These are phyloP conservation scores for Cephalopterus ornatus DNA, from an alignment of 2,113 vertebrate species.

Conservation along the genomic window DNA sequence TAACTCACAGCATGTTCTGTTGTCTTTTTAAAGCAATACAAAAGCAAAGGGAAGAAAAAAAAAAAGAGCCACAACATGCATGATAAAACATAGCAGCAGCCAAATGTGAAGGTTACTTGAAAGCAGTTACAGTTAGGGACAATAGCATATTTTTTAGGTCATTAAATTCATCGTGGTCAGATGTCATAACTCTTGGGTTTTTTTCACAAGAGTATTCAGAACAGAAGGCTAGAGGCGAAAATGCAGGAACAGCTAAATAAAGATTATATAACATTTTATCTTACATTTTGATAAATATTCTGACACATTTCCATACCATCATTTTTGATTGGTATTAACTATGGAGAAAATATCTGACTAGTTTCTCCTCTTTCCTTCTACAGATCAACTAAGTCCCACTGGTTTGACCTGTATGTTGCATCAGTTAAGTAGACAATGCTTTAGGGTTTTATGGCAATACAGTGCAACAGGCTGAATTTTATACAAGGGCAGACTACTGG, in stretches of 20 bases:
- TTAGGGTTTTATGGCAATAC: neutral
- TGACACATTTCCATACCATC: neutral
- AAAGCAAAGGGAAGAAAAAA: slow-evolving; percentile 24
- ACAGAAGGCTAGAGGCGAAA: neutral
- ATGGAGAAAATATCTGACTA: neutral
- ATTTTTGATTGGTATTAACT: neutral
- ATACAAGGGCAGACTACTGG: neutral
- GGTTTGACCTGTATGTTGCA: neutral
- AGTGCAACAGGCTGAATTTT: neutral
- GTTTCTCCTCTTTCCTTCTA: neutral
- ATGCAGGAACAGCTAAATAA: neutral
- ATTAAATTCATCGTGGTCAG: neutral
- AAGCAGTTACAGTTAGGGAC: slow-evolving; percentile 23
- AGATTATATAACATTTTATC: neutral
- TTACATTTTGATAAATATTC: neutral
- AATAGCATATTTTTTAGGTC: neutral
- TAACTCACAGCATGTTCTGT: slow-evolving; percentile 69
- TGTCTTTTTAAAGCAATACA: slow-evolving; percentile 70
- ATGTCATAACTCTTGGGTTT: neutral
- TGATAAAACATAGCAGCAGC: slow-evolving; percentile 41
- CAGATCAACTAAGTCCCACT: neutral
- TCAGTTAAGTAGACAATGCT: neutral
- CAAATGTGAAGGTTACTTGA: slow-evolving; percentile 48
- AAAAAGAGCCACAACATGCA: slow-evolving; percentile 42
- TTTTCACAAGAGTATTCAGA: neutral